A percentile compares a stretch with the other conserved stretches of the same genome.
Conservation (phyloP, 2,888 invertebrate genomes). For the Papilio protenor region DNA sequence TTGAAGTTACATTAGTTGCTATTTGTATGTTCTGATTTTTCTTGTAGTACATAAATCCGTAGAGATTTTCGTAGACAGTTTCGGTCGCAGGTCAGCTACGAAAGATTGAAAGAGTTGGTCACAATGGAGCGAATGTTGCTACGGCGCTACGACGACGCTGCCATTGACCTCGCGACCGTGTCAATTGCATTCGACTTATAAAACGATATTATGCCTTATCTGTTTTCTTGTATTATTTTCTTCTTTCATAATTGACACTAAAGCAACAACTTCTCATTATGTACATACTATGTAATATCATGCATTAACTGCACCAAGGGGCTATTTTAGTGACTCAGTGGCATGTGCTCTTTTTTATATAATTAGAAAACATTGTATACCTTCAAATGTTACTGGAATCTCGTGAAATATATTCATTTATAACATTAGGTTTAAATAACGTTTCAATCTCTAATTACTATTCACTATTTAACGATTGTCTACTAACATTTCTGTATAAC, state of each 20-base stretch:
- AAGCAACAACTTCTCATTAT: no score
- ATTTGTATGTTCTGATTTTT: neutral
- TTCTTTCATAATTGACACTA: neutral
- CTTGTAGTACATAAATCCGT: slow-evolving; percentile 20
- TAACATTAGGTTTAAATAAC: neutral
- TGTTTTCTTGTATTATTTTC: neutral
- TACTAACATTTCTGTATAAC: neutral
- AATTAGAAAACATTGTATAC: neutral
- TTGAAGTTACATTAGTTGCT: neutral
- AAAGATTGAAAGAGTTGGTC: slow-evolving; percentile 54
- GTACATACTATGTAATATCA: no score
- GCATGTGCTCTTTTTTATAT: neutral
- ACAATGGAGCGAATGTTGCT: slow-evolving; percentile 51
- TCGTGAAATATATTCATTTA: neutral
- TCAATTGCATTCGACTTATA: slow-evolving; percentile 70
- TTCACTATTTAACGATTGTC: neutral
- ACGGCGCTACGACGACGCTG: slow-evolving; percentile 58
- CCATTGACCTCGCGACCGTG: slow-evolving; percentile 70
- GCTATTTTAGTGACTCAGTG: neutral
- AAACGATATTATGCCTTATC: slow-evolving; percentile 47
- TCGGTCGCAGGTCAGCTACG: slow-evolving; percentile 66
- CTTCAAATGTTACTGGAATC: neutral
- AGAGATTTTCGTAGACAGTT: slow-evolving; percentile 44
- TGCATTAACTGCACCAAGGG: neutral
- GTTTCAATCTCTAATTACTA: neutral